phyloP scores from a whole-genome alignment of 1,140 invertebrate genomes.

The Lysiphlebus fabarum region DNA sequence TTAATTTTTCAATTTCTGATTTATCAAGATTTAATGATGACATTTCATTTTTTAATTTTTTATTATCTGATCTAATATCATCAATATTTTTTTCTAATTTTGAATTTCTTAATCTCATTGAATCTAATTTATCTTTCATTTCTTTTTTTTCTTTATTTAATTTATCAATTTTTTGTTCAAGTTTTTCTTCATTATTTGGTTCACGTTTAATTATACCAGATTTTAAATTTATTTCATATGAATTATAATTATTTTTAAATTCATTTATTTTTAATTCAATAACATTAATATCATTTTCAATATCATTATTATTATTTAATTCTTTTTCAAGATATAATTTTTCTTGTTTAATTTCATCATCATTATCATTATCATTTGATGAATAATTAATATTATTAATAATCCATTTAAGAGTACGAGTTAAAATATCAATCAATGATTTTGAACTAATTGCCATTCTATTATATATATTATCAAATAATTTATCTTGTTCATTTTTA shows the following conservation, averaged over 20 bases:
- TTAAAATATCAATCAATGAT: slow-evolving; percentile 30
- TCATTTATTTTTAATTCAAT: slow-evolving; percentile 31
- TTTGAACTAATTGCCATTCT: slow-evolving; percentile 31
- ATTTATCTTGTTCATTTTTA: slow-evolving; percentile 29
- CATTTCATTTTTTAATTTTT: slow-evolving; percentile 28
- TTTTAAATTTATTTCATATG: slow-evolving; percentile 31
- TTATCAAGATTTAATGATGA: slow-evolving; percentile 19
- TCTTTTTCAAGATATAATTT: slow-evolving; percentile 29
- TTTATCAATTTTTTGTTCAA: no score
- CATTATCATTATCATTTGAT: slow-evolving; percentile 16
- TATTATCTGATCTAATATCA: slow-evolving; percentile 37
- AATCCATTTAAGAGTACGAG: slow-evolving; percentile 33
- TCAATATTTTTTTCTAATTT: slow-evolving; percentile 46
- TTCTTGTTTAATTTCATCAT: slow-evolving; percentile 28
- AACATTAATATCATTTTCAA: slow-evolving; percentile 29
- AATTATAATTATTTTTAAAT: slow-evolving; percentile 27
- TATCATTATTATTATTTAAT: slow-evolving; percentile 28
- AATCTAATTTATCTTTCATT: slow-evolving; percentile 41
- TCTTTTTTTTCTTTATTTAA: slow-evolving; percentile 39
- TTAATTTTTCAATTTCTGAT: slow-evolving; percentile 24
- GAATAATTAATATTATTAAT: neutral
- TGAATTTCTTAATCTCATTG: slow-evolving; percentile 34
- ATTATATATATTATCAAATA: slow-evolving; percentile 26
- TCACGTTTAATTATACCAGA: slow-evolving; percentile 33
- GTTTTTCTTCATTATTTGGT: slow-evolving; percentile 35